phyloP scores from a whole-genome alignment of 2,113 vertebrate genomes.

The Probosciger aterrimus region DNA sequence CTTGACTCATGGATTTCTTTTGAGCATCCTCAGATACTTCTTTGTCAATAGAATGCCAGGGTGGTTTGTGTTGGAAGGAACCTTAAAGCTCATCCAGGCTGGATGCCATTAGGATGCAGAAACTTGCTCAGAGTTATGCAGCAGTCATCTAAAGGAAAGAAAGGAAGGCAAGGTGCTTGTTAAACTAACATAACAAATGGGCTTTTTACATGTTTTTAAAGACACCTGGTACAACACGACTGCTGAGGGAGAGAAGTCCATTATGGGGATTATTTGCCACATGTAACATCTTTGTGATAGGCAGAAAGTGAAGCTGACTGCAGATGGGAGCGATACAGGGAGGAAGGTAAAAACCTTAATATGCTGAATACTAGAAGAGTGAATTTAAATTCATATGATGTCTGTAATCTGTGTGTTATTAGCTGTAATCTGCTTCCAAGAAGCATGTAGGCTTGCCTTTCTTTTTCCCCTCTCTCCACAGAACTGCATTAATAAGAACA shows the following conservation, averaged over 20 bases:
- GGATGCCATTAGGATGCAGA: not conserved
- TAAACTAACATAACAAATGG: not conserved
- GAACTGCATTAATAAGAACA: not conserved
- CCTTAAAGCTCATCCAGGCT: not conserved
- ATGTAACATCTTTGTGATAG: not conserved
- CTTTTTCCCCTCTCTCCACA: not conserved
- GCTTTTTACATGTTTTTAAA: not conserved
- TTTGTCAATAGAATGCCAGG: not conserved
- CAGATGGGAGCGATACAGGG: not conserved
- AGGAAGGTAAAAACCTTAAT: not conserved
- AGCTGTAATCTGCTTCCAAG: slow-evolving; percentile 33
- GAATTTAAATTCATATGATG: slow-evolving; percentile 39
- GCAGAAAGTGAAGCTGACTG: not conserved
- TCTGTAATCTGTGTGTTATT: slow-evolving; percentile 39
- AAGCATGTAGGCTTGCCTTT: not conserved
- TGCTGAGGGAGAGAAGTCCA: not conserved
- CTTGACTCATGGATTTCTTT: not conserved
- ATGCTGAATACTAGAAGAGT: slow-evolving; percentile 17
- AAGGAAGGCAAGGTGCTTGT: not conserved
- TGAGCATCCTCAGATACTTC: not conserved
- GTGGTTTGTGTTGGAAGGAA: not conserved
- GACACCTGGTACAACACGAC: not conserved
- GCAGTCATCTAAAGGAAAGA: not conserved
- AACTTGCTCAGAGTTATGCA: not conserved
- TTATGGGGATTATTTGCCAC: not conserved